A percentile compares a stretch with the other conserved stretches of the same genome.
Evolutionary conservation across 2,888 invertebrate species (phyloP).

Genomic region (Balanococcus diminutus): DNA sequence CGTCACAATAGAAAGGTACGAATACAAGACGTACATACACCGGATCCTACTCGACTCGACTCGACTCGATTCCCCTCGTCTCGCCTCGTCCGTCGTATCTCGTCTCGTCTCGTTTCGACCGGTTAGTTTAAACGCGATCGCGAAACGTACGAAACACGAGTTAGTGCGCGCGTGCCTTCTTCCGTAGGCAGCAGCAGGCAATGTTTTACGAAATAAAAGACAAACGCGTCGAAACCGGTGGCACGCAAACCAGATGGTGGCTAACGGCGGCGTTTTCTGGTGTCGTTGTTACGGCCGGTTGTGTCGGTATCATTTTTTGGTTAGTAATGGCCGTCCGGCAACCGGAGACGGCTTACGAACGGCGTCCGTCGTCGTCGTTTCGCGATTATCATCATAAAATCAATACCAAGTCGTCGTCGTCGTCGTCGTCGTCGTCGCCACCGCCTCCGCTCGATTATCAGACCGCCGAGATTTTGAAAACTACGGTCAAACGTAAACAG

Average conservation of each 20-base stretch:
- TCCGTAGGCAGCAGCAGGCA: not conserved
- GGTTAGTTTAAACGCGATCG: too few species aligned
- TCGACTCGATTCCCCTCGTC: too few species aligned
- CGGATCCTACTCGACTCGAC: too few species aligned
- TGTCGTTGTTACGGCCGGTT: slow-evolving; percentile 58
- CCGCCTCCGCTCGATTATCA: slow-evolving; percentile 54
- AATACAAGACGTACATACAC: too few species aligned
- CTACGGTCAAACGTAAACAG: slow-evolving; percentile 57
- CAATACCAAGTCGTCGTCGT: slow-evolving; percentile 46
- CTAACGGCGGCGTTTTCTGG: slow-evolving; percentile 59
- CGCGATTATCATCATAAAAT: slow-evolving; percentile 49
- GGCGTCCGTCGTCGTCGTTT: slow-evolving; percentile 43
- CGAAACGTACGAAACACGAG: too few species aligned
- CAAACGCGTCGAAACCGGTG: slow-evolving; percentile 56
- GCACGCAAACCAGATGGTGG: slow-evolving; percentile 58
- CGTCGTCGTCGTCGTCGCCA: slow-evolving; percentile 2
- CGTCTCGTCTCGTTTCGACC: too few species aligned
- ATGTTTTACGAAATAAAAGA: slow-evolving; percentile 58
- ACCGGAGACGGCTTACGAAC: slow-evolving; percentile 33
- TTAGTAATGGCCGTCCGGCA: slow-evolving; percentile 58
- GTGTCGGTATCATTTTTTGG: slow-evolving; percentile 59
- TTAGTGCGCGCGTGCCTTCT: not conserved
- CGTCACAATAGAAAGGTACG: too few species aligned
- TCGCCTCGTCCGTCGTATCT: too few species aligned
- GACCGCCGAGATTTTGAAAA: slow-evolving; percentile 56